Base-by-base conservation (phyloP, 2,888 invertebrate genomes). In the Crioceris asparagi region DNA sequence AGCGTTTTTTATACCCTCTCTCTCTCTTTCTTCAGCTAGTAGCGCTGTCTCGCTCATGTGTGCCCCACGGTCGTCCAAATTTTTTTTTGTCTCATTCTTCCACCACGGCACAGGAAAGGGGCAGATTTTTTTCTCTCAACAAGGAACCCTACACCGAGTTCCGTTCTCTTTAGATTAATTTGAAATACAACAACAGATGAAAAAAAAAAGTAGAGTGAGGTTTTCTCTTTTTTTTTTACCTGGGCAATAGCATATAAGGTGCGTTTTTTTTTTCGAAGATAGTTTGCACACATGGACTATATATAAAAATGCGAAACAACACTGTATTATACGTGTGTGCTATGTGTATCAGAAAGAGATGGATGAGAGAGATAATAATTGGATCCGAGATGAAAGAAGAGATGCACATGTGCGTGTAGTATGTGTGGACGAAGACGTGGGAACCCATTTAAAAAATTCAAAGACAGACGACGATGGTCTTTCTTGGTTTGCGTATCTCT, bases 121-220 rank as follows among this genome's bases (percentile, higher is more conserved):
- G 65, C 62, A 63, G 63, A 62, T 63, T 64, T 64, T 63, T 62
- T 63, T n/a, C n/a, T n/a, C n/a, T n/a, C n/a, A n/a, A n/a, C 48
- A 57, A 61, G 61, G 61, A 62, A 64, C 63, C 61, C 62, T 61
- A 62, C 57, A 54, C 61, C 49, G 54, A 61, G 63, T 64, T 64
- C 64, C 64, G 63, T 63, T 62, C 60, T 52, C n/a, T n/a, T n/a
- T 53, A 60, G 62, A 63, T 62, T 62, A 62, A 62, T 64, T 60
- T 58, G 52, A 49, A 55, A 59, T 52, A 56, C 51, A 61, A 57
- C 58, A 55, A 56, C 46, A n/a, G n/a, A n/a, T n/a, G n/a, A n/a
- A n/a, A n/a, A n/a, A n/a, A n/a, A n/a, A n/a, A n/a, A n/a, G n/a
- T n/a, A n/a, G n/a, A n/a, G n/a, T n/a, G n/a, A n/a, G n/a, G n/a